A percentile compares a stretch with the other conserved stretches of the same genome.
Evolutionary conservation across 2,888 invertebrate species (phyloP).

Genomic region (Zonitis immaculata): DNA sequence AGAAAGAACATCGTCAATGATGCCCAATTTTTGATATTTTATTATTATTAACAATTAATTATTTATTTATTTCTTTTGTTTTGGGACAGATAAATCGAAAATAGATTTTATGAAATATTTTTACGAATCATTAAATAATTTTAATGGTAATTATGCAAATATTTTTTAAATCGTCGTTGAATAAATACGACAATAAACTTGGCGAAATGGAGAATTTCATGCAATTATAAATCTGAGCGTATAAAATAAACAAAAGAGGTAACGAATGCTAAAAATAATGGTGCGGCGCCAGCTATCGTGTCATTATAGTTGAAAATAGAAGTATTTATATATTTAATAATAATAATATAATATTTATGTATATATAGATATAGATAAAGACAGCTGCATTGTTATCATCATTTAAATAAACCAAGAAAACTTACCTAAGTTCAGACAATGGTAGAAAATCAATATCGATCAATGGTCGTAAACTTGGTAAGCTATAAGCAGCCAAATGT

Average conservation of each 20-base stretch:
- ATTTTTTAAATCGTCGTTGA: no score
- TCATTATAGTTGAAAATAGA: no score
- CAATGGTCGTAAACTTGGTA: conserved; percentile 91
- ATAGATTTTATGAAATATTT: no score
- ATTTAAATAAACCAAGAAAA: conserved; percentile 8
- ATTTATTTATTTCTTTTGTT: no score
- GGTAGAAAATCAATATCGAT: conserved; percentile 93
- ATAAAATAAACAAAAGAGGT: conserved; percentile 28
- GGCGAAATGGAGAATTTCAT: conserved; percentile 15
- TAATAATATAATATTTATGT: conserved; percentile 1
- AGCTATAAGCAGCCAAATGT: conserved; percentile 87
- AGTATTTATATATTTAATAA: conserved; percentile 16
- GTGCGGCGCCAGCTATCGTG: conserved; percentile 36
- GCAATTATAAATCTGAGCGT: conserved; percentile 16
- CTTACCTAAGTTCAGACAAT: conserved; percentile 87
- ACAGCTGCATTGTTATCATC: conserved; percentile 8
- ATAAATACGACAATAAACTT: conserved; percentile 15
- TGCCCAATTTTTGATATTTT: no score
- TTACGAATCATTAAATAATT: no score
- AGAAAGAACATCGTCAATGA: no score
- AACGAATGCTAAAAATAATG: conserved; percentile 34
- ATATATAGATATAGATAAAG: no score
- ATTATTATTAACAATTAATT: no score
- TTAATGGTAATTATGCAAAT: no score
- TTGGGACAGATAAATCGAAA: no score